Conservation (phyloP, 2,113 vertebrate genomes). For the Paracanthobrama guichenoti region DNA sequence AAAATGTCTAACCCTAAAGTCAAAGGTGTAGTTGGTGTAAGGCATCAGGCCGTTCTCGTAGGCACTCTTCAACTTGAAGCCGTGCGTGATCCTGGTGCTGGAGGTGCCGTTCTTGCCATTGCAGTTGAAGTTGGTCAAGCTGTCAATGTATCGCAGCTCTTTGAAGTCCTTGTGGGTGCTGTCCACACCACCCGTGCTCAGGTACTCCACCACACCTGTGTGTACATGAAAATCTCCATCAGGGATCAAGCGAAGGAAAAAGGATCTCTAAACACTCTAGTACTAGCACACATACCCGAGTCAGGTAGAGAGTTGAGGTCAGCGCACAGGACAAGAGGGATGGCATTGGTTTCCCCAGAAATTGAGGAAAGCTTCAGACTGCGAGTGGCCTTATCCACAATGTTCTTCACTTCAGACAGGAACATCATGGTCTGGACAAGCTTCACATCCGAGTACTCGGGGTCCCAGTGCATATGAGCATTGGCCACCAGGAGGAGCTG, state of each 20-base stretch:
- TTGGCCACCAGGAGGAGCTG: constrained; percentile 95
- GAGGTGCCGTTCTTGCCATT: constrained; percentile 93
- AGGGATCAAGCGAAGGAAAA: background rate
- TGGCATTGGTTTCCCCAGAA: constrained; percentile 88
- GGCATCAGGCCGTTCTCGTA: constrained; percentile 98
- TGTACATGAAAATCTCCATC: constrained; percentile 10
- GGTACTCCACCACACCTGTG: constrained; percentile 94
- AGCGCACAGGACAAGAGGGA: constrained; percentile 95
- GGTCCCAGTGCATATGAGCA: constrained; percentile 99
- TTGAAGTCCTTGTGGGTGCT: constrained; percentile 99
- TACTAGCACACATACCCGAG: constrained; percentile 80
- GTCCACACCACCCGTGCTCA: constrained; percentile 95
- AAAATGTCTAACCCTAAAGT: constrained; percentile 86
- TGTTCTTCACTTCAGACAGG: constrained; percentile 96
- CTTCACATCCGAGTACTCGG: constrained; percentile 96
- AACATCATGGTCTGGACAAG: constrained; percentile 99
- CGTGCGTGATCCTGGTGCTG: constrained; percentile 94
- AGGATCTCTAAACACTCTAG: background rate
- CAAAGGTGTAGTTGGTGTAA: constrained; percentile 97
- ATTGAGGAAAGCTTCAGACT: constrained; percentile 85
- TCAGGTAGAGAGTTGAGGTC: constrained; percentile 98
- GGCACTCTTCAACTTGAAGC: constrained; percentile 98
- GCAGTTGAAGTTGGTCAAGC: constrained; percentile 97
- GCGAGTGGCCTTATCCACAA: constrained; percentile 95
- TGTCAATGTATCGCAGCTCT: constrained; percentile 95